phyloP scores from a whole-genome alignment of 2,113 vertebrate genomes.

The Grantiella picta region DNA sequence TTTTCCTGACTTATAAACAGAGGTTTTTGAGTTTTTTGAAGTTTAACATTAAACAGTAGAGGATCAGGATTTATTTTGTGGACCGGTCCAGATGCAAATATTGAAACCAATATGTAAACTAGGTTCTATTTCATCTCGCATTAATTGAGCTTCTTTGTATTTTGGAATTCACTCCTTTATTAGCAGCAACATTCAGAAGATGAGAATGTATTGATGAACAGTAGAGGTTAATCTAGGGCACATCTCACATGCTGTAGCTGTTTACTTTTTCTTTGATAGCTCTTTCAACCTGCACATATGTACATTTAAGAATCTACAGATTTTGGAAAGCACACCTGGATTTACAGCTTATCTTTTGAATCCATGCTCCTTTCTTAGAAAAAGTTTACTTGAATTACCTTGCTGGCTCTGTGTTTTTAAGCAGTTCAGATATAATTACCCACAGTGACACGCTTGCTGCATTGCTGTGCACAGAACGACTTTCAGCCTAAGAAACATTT shows the following conservation, averaged over 20 bases:
- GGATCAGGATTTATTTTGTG: not conserved
- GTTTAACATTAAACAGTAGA: not conserved
- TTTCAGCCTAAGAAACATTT: not conserved
- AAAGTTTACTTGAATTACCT: not conserved
- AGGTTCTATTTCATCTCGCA: not conserved
- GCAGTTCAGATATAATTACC: not conserved
- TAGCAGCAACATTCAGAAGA: not conserved
- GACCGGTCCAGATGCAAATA: not conserved
- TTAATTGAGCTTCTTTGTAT: not conserved
- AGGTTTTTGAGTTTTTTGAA: not conserved
- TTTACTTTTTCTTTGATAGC: not conserved
- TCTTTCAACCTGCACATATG: not conserved
- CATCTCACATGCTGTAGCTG: not conserved
- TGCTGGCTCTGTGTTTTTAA: not conserved
- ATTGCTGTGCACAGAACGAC: not conserved
- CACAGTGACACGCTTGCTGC: not conserved
- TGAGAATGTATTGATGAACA: not conserved
- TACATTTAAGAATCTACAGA: not conserved
- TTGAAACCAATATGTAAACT: not conserved
- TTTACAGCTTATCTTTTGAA: not conserved
- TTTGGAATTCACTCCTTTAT: not conserved
- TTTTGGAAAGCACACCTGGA: not conserved
- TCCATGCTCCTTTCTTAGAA: not conserved
- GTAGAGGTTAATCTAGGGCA: not conserved
- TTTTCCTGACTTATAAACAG: not conserved